Evolutionary conservation across 53 echinoderm and acorn worm genomes (phyloP), one percentile per base, ranked within the genome.

Genomic region (Pentamera pediparva): DNA sequence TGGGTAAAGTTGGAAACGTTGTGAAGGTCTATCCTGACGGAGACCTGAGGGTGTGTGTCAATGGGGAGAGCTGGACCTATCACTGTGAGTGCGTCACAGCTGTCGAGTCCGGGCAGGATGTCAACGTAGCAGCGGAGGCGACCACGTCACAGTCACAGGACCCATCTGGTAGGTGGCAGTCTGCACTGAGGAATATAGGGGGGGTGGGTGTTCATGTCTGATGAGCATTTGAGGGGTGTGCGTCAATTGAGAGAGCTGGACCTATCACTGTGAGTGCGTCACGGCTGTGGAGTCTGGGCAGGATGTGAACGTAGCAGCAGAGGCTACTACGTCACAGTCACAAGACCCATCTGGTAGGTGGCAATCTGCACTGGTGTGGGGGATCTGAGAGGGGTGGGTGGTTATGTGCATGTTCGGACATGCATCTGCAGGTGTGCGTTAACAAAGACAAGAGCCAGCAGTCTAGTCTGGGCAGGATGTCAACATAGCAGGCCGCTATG

Each of bases 21-120:
- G 75, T 96, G 39, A 96, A 86, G 64, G 73, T 88, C 6, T 96
- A 96, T 65, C 62, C 91, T 4, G 98, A 91, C 22, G 98, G 98
- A 30, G 98, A 96, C 58, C 86, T 96, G 0, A 54, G 98, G 18
- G 83, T 96, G 4, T 83, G 77, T 17, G 78, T 96, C 24, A 79
- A 88, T 31, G 80, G 83, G 13, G 64, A 88, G 29, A 82, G 79
- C 21, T 96, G 98, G 98, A 96, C 98, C 19, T 86, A 85, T 47
- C 92, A 96, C 76, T 85, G 86, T 7, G 83, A 77, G 31, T 88
- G 98, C 51, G 70, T 85, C 50, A 80, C 83, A 37, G 77, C 79
- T 6, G 78, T 88, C 25, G 78, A 83, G 36, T 65, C 74, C 22
- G 72, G 59, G 12, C 88, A 84, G 20, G 98, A 96, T 61, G 79